These are phyloP conservation scores for Spea hammondii DNA, from an alignment of 2,797 vertebrate genomes.

Conservation along the genomic window DNA sequence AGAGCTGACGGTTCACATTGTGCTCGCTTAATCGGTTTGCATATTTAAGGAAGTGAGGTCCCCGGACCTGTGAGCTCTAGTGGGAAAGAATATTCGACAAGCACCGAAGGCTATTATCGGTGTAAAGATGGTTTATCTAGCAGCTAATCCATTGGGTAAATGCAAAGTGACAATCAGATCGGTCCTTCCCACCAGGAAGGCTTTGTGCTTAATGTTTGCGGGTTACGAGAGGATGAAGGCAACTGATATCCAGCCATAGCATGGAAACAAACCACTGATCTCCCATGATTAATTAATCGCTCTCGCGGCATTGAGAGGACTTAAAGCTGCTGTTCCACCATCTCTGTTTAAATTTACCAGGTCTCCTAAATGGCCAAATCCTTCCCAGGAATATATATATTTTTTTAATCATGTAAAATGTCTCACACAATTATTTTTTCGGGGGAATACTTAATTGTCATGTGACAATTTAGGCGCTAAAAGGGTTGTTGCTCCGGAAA, in stretches of 20 bases:
- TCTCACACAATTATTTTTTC: no score
- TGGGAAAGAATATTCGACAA: constrained; percentile 41
- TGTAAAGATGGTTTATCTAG: constrained; percentile 53
- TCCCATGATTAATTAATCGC: background rate
- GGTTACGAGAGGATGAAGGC: constrained; percentile 54
- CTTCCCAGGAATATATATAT: no score
- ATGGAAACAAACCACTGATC: background rate
- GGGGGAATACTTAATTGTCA: no score
- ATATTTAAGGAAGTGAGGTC: constrained; percentile 50
- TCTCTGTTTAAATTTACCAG: no score
- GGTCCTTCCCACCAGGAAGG: constrained; percentile 52
- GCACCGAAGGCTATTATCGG: constrained; percentile 48
- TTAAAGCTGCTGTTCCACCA: no score
- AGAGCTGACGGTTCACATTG: constrained; percentile 54
- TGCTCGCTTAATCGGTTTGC: constrained; percentile 53
- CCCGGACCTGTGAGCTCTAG: constrained; percentile 52
- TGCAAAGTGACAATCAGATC: constrained; percentile 52
- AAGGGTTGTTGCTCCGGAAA: no score
- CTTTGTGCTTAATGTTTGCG: constrained; percentile 58
- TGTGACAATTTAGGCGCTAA: no score
- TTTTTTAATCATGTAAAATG: no score
- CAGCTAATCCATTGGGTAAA: constrained; percentile 64
- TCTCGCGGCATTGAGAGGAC: no score
- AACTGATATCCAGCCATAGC: constrained; percentile 42
- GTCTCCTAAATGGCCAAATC: no score